Conservation (phyloP, 2,888 invertebrate genomes). For the Pheosia tremula region DNA sequence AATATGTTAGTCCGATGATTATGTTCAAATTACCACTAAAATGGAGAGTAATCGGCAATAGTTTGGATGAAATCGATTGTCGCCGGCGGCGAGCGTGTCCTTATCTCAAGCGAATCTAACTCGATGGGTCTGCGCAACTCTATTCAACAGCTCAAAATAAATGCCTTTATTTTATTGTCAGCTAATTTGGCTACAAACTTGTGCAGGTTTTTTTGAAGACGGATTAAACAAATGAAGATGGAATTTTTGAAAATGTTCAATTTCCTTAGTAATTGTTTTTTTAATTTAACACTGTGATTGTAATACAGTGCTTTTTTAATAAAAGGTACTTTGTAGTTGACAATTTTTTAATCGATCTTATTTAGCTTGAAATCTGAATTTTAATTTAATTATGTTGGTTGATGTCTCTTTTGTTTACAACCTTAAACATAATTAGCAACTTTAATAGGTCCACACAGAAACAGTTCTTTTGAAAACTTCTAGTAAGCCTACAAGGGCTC, state of each 20-base stretch:
- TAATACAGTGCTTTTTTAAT: too few species aligned
- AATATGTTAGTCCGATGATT: conserved; percentile 30
- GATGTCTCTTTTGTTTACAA: too few species aligned
- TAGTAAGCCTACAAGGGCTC: background rate
- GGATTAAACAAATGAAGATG: background rate
- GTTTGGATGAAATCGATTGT: conserved; percentile 24
- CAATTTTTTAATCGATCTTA: too few species aligned
- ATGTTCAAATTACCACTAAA: conserved; percentile 40
- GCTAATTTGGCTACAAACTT: background rate
- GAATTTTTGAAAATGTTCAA: background rate
- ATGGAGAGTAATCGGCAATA: conserved; percentile 30
- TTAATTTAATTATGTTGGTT: too few species aligned
- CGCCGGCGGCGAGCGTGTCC: conserved; percentile 66
- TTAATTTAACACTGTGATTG: too few species aligned
- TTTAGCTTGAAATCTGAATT: too few species aligned
- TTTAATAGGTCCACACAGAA: too few species aligned
- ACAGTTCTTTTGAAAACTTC: background rate
- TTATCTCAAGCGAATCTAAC: conserved; percentile 68
- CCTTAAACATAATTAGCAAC: too few species aligned
- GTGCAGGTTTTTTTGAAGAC: background rate
- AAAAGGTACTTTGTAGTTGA: too few species aligned
- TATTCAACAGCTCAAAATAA: conserved; percentile 40
- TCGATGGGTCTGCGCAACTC: conserved; percentile 56
- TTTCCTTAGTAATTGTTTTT: too few species aligned
- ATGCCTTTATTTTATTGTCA: background rate